Conservation (phyloP, 1,140 invertebrate species). For the Eriocheir sinensis region DNA sequence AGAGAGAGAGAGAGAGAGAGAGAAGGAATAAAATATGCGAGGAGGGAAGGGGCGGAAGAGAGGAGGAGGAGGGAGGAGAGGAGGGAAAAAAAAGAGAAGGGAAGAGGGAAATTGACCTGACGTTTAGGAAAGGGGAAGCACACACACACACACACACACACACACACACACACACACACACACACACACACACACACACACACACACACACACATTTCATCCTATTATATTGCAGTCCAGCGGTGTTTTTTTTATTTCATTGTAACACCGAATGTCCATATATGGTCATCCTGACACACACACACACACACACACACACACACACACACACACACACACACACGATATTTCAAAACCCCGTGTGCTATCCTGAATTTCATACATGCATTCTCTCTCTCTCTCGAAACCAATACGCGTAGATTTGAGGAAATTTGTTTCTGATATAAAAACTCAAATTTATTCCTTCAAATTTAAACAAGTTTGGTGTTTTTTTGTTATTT, state of each 20-base stretch:
- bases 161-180: too few species aligned
- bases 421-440: neutral
- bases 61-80: too few species aligned
- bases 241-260: too few species aligned
- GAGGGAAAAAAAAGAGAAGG: neutral
- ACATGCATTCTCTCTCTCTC: neutral
- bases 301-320: constrained; percentile 22
- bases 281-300: neutral
- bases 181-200: too few species aligned
- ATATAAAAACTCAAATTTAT: constrained; percentile 19
- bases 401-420: constrained; percentile 5
- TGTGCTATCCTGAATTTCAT: neutral
- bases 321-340: neutral
- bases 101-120: constrained; percentile 23
- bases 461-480: neutral
- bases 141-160: too few species aligned
- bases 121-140: neutral
- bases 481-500: neutral
- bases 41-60: too few species aligned
- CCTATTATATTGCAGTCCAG: too few species aligned
- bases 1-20: too few species aligned
- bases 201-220: too few species aligned
- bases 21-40: neutral
- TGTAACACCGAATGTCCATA: too few species aligned
- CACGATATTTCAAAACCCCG: neutral